Conservation (phyloP, 53 echinoderm and acorn worm species). For the Zoroaster sp. region DNA sequence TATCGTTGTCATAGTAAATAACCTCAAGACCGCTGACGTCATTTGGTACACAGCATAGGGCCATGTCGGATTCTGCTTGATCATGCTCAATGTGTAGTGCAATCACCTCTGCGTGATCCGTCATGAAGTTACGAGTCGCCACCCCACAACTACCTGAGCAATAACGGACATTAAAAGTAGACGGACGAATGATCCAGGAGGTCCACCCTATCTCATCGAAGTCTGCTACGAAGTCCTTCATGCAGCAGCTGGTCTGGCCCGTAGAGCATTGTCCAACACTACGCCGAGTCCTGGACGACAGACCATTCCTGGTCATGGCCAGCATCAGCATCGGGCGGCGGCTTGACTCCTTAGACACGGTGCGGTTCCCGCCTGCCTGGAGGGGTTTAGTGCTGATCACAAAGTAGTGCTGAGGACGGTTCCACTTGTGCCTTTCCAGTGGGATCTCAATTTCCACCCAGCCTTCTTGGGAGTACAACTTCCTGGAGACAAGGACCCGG, state of each 20-base stretch:
- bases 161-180: slow-evolving; percentile 1
- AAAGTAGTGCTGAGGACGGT: slow-evolving; percentile 9
- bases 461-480: slow-evolving; percentile 43
- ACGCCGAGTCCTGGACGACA: neutral
- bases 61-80: neutral
- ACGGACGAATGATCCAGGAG: slow-evolving; percentile 7
- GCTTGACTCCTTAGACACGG: neutral
- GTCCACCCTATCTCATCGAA: slow-evolving; percentile 24
- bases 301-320: neutral
- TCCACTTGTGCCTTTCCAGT: slow-evolving; percentile 12
- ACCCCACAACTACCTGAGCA: slow-evolving; percentile 14
- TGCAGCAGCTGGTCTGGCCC: slow-evolving; percentile 21
- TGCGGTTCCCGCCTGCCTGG: neutral
- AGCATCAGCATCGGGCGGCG: slow-evolving; percentile 27
- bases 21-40: neutral
- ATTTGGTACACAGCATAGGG: slow-evolving; percentile 12
- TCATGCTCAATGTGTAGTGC: neutral
- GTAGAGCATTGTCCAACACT: neutral
- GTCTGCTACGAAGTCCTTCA: neutral
- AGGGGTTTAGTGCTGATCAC: slow-evolving; percentile 33
- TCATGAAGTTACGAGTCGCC: neutral
- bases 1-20: neutral
- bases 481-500: slow-evolving; percentile 23
- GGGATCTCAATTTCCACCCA: slow-evolving; percentile 56
- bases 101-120: neutral